Evolutionary conservation across 2,113 vertebrate species (phyloP).

Genomic region (Glaucidium brasilianum): DNA sequence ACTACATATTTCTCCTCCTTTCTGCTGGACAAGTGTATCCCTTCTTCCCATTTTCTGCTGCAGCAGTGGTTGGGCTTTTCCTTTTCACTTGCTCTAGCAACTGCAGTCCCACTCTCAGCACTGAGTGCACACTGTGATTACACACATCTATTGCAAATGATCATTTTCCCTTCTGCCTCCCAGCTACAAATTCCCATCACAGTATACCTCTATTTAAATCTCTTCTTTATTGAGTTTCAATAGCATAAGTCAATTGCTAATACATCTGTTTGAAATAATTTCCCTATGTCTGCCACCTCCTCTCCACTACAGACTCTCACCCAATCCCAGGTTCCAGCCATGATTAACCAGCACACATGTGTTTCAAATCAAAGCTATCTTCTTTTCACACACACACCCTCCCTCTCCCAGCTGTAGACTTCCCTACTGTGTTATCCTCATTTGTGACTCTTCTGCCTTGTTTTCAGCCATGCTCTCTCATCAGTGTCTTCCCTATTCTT

Average conservation of each 20-base stretch:
- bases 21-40: background rate
- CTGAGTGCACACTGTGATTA: background rate
- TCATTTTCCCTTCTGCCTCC: slow-evolving; percentile 40
- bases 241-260: slow-evolving; percentile 33
- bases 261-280: slow-evolving; percentile 64
- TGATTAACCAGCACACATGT: slow-evolving; percentile 16
- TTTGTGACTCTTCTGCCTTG: background rate
- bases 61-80: background rate
- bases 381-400: background rate
- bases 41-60: background rate
- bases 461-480: background rate
- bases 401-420: slow-evolving; percentile 25
- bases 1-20: background rate
- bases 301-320: background rate
- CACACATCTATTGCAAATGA: background rate
- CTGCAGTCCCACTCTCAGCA: background rate
- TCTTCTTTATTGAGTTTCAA: slow-evolving; percentile 57
- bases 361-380: slow-evolving; percentile 58
- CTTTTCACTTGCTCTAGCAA: background rate
- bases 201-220: slow-evolving; percentile 22
- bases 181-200: slow-evolving; percentile 46
- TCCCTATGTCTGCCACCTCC: slow-evolving; percentile 50
- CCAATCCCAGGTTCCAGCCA: slow-evolving; percentile 5
- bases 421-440: background rate
- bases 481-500: background rate